These are phyloP conservation scores for Zele albiditarsus DNA, from an alignment of 2,888 invertebrate species.

Conservation along the genomic window DNA sequence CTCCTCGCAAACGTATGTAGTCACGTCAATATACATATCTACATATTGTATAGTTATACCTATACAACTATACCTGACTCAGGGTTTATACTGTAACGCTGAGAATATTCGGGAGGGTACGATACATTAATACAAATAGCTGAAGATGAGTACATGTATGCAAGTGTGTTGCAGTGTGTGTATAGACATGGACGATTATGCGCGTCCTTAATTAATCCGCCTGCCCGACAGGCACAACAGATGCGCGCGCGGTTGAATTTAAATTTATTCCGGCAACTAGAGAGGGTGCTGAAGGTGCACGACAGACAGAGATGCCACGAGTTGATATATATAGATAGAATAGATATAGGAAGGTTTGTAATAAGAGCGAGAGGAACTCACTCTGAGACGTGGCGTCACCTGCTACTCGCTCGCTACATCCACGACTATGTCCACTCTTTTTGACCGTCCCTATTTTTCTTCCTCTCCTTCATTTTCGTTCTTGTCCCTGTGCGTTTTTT, in stretches of 20 bases:
- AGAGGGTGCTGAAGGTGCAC: conserved; percentile 18
- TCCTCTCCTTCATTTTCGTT: neutral
- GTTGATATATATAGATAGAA: neutral
- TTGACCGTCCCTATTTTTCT: conserved; percentile 26
- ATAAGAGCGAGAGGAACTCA: conserved; percentile 45
- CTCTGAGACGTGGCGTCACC: conserved; percentile 58
- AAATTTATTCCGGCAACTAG: conserved; percentile 60
- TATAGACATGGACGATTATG: conserved; percentile 49
- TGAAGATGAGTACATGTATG: neutral
- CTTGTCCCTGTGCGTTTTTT: neutral
- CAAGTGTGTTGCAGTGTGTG: neutral
- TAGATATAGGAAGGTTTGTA: conserved; percentile 19
- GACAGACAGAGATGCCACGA: conserved; percentile 8
- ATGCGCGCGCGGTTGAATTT: conserved; percentile 61
- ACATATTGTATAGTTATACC: conserved; percentile 11
- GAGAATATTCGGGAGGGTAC: conserved; percentile 21
- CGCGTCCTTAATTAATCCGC: conserved; percentile 62
- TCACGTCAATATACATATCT: conserved; percentile 5
- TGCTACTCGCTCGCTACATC: conserved; percentile 56
- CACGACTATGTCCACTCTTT: conserved; percentile 44
- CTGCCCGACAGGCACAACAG: conserved; percentile 59
- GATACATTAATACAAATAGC: conserved; percentile 42
- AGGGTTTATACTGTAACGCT: conserved; percentile 24
- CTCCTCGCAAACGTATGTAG: neutral
- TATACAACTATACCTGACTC: conserved; percentile 2